Base-by-base conservation (phyloP, 2,113 vertebrate genomes). In the Geothlypis trichas region DNA sequence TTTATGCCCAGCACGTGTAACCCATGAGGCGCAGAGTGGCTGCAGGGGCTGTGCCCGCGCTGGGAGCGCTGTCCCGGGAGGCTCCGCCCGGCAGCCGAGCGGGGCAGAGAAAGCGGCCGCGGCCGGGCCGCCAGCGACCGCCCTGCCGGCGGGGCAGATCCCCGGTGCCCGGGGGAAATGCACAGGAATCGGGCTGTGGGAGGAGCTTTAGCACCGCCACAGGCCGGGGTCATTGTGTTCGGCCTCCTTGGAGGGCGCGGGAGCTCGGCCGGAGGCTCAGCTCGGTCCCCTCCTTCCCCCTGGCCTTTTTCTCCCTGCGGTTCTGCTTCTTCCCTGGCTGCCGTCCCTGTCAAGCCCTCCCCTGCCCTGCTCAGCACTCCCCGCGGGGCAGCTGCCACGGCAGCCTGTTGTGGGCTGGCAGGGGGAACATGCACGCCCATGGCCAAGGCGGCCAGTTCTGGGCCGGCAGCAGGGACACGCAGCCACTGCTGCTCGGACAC, bases 1-100 rank as follows among this genome's bases (percentile, higher is more conserved):
- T 35, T 22, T 13, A 2, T 3, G 18, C 39, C 52, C 39, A 5
- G 1, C 16, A 4, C 0, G 15, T 11, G 51, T 11, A 3, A 2
- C 11, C 2, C 28, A 4, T 0, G 49, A 7, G 22, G 51, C 6
- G 44, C 6, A 7, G 3, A 20, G 7, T 2, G 7, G 1, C 66
- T 2, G 17, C 46, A 2, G 66, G 42, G 46, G 66, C 66, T 11
- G 46, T 35, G 4, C 44, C 44, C 24, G 66, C 8, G 46, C 17
- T 7, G 58, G 57, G 23, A 35, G 33, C 66, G 8, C 46, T 8
- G 46, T 8, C 26, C 26, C 47, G 5, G 42, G 20, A 18, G 42
- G 42, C 42, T 26, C 4, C 22, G 22, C 65, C 30, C 2, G 30
- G 63, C 41, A 66, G 12, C 41, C 30, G 30, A 44, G 41, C 63